Percentiles rank a stretch among this genome's conserved stretches.
Conservation (phyloP, 2,888 invertebrate genomes). For the Andricus quercusramuli region DNA sequence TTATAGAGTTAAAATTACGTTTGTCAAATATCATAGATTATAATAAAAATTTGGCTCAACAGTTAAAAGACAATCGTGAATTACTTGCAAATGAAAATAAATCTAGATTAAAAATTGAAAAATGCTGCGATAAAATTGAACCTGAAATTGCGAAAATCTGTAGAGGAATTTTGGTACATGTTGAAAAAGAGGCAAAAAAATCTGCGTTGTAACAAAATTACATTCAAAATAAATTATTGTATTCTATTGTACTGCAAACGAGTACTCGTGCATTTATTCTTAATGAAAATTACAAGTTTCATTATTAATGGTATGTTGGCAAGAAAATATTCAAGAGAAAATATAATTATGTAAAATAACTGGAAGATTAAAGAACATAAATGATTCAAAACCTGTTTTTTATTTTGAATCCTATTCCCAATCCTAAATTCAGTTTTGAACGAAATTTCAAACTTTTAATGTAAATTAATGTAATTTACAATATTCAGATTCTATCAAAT, state of each 20-base stretch:
- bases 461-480: neutral
- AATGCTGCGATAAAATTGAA: slow-evolving; percentile 51
- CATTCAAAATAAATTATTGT: neutral
- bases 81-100: slow-evolving; percentile 52
- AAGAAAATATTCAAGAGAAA: no score
- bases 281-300: no score
- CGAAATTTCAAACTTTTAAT: neutral
- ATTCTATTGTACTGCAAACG: neutral
- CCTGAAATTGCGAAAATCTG: slow-evolving; percentile 44
- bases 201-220: neutral
- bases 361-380: neutral
- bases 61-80: slow-evolving; percentile 49
- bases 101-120: slow-evolving; percentile 56
- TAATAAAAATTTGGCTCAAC: neutral
- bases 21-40: neutral
- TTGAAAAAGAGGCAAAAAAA: neutral
- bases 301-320: no score
- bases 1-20: neutral
- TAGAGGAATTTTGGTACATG: neutral
- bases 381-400: neutral
- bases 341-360: neutral
- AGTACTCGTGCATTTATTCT: no score
- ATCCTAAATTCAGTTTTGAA: neutral
- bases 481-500: no score
- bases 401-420: neutral